Base-by-base conservation (phyloP, 2,113 vertebrate genomes). In the Centropristis striata region DNA sequence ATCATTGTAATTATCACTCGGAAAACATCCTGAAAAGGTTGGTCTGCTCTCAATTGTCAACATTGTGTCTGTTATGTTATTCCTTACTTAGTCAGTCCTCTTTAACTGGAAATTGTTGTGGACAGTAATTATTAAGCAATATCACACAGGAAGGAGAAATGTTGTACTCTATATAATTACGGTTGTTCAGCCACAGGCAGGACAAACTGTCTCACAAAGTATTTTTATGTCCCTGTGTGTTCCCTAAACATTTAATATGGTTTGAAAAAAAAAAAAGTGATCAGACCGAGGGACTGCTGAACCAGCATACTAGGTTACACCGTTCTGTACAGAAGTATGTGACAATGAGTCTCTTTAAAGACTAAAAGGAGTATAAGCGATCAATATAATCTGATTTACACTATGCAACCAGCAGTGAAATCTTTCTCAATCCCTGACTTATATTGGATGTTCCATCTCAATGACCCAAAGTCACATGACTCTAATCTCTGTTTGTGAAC, bases 381-480 rank as follows among this genome's bases (percentile, higher is more conserved):
- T 14, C 3, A 6, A 2, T 21, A n/a, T 53, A n/a, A 36, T 50
- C 20, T 51, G 53, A 61, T 46, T 54, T 20, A 49, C 8, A 16
- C 61, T 11, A 9, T 10, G 14, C 8, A 36, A 11, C 14, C 0
- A 8, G 13, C 20, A 75, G 18, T 47, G 11, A 27, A 61, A 47
- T 32, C 12, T 4, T 59, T 8, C 23, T 20, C 0, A 0, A 65
- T 59, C 8, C 8, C 18, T 32, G 65, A 71, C 54, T 76, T 11
- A 42, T 49, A 8, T 65, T n/a, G 51, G 18, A 27, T 20, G 32
- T 36, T 39, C 1, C 12, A 27, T 71, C 37, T 36, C 27, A 21
- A 44, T 27, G 23, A 73, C 46, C 58, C 61, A 61, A 60, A 39
- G 63, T 77, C 42, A 57, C 37, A 11, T 37, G 46, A 27, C 54